Evolutionary conservation across 2,113 vertebrate genomes (phyloP), one percentile per base, ranked within the genome.

Genomic region (Sylvilagus bachmani): DNA sequence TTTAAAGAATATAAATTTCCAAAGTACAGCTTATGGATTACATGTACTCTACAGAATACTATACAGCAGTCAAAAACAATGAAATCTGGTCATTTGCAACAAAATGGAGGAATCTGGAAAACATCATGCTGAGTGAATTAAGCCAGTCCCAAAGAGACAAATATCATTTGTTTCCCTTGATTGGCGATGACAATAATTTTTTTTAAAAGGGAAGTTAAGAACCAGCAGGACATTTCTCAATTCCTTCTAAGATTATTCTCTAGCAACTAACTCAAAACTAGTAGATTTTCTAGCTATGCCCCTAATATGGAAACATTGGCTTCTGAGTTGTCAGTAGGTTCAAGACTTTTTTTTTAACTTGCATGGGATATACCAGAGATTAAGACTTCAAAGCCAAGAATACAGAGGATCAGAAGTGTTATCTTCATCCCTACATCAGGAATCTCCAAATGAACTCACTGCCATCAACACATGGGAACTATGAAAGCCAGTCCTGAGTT

Each of bases 321-420:
- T 85, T 87, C 90, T 88, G 95, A 88, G 69, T 69, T 91, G 86
- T 90, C 73, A 92, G 88, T 89, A 79, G 87, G 36, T 80, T 86
- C 86, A 90, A 83, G 74, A 95, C 93, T 92, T 96, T 96, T 97
- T n/a, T 92, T 96, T 97, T 92, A 93, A 95, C 89, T 96, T 66
- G 79, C 66, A 93, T 24, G 55, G 22, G 61, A 75, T 95, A 61
- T 89, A 36, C n/a, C 58, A 89, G 80, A 89, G 86, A 97, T 91
- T 95, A 94, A 86, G 96, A 89, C 36, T 91, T 94, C 75, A 92
- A 83, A 93, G 89, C 36, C 22, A 66, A 61, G 55, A 85, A 77
- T 53, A 88, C 8, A 91, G 83, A 92, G 51, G 81, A 92, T 9
- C 86, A 22, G 74, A 64, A 70, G 2, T 70, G 80, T 49, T 17